These are phyloP conservation scores for Drosophila nigromelanica DNA, from an alignment of 1,140 invertebrate genomes.

Conservation along the genomic window DNA sequence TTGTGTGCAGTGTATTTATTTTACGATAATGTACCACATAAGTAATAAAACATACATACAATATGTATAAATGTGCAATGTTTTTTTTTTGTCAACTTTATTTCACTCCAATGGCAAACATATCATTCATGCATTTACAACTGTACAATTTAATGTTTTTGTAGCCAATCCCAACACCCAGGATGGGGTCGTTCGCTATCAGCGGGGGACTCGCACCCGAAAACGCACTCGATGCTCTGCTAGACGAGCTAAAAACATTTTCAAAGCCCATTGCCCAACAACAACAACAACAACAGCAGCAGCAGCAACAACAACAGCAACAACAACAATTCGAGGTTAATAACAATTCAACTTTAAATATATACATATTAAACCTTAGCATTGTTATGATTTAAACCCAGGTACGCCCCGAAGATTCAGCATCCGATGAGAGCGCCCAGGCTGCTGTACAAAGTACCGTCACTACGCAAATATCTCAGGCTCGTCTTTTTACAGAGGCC, in stretches of 20 bases:
- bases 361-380: background rate
- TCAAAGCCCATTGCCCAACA: slow-evolving; percentile 86
- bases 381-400: slow-evolving; percentile 7
- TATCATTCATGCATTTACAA: slow-evolving; percentile 41
- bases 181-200: slow-evolving; percentile 87
- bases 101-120: background rate
- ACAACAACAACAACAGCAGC: slow-evolving; percentile 63
- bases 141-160: slow-evolving; percentile 46
- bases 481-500: slow-evolving; percentile 76
- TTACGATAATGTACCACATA: slow-evolving; percentile 13
- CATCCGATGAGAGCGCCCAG: slow-evolving; percentile 84
- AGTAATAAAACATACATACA: slow-evolving; percentile 34
- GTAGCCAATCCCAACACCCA: slow-evolving; percentile 84
- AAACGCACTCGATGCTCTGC: slow-evolving; percentile 97
- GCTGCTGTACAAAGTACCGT: slow-evolving; percentile 81
- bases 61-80: slow-evolving; percentile 53
- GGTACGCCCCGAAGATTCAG: slow-evolving; percentile 81
- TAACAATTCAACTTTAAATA: slow-evolving; percentile 14
- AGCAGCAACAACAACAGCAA: slow-evolving; percentile 55
- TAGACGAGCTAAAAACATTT: slow-evolving; percentile 96
- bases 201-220: slow-evolving; percentile 89
- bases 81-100: slow-evolving; percentile 6
- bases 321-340: slow-evolving; percentile 68
- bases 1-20: slow-evolving; percentile 20
- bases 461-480: slow-evolving; percentile 83